Conservation (phyloP, 2,113 vertebrate species). For the Hoplias malabaricus region DNA sequence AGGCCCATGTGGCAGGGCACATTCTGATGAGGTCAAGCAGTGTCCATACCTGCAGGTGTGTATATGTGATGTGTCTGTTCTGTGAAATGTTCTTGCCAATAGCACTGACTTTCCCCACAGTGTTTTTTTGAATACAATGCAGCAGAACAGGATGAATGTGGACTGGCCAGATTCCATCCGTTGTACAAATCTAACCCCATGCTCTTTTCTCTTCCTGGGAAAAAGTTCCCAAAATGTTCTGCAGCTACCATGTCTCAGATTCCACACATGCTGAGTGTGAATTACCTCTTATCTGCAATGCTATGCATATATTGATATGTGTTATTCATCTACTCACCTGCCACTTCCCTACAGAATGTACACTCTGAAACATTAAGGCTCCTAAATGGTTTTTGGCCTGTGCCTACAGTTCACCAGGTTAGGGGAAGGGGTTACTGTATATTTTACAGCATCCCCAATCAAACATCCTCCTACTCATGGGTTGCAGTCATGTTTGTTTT, state of each 20-base stretch:
- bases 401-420: too few species aligned
- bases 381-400: too few species aligned
- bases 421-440: too few species aligned
- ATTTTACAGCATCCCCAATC: too few species aligned
- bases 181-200: background rate
- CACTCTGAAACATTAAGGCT: too few species aligned
- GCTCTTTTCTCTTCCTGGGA: background rate
- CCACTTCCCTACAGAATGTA: background rate
- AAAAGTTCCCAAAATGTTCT: background rate
- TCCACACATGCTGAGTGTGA: background rate
- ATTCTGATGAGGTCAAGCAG: background rate
- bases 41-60: background rate
- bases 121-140: background rate
- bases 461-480: too few species aligned
- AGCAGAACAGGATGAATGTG: background rate
- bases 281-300: background rate
- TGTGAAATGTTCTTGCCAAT: too few species aligned
- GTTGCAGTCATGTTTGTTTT: too few species aligned
- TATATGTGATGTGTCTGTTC: background rate
- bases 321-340: background rate
- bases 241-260: background rate
- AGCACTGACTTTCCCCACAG: background rate
- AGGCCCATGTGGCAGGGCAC: background rate
- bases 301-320: background rate
- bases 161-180: slow-evolving; percentile 2